Evolutionary conservation across 2,888 invertebrate genomes (phyloP).

Genomic region (Molorchus minor): DNA sequence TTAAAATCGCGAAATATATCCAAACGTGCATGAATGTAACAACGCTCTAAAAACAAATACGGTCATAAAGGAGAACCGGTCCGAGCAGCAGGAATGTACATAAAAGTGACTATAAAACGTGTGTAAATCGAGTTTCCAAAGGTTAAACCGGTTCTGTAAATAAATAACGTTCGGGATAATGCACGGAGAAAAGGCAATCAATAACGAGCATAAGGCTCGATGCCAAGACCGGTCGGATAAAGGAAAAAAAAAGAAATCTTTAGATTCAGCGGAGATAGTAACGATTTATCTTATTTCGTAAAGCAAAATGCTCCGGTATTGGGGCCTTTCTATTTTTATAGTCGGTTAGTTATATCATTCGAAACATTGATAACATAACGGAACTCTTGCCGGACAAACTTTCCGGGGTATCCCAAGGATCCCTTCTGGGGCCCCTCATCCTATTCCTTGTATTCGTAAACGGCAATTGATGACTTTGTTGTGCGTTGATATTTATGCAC

Average conservation of each 20-base stretch:
- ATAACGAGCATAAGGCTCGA: slow-evolving; percentile 27
- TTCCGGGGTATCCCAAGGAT: too few species aligned
- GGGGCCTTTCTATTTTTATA: neutral
- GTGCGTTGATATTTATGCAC: too few species aligned
- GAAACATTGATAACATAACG: too few species aligned
- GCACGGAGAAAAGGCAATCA: slow-evolving; percentile 30
- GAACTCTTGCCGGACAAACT: too few species aligned
- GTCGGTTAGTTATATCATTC: too few species aligned
- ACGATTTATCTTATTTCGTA: slow-evolving; percentile 21
- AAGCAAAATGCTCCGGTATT: neutral
- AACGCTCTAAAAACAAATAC: slow-evolving; percentile 26
- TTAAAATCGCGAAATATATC: slow-evolving; percentile 23
- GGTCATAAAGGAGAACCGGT: slow-evolving; percentile 28
- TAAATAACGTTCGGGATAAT: slow-evolving; percentile 28
- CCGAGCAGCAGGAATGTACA: slow-evolving; percentile 25
- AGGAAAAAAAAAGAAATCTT: slow-evolving; percentile 16
- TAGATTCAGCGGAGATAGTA: slow-evolving; percentile 18
- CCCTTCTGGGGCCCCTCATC: too few species aligned
- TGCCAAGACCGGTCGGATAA: slow-evolving; percentile 9
- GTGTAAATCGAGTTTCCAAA: slow-evolving; percentile 29
- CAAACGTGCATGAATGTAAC: slow-evolving; percentile 24
- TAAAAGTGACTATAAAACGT: slow-evolving; percentile 29
- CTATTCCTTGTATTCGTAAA: too few species aligned
- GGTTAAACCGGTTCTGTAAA: slow-evolving; percentile 31
- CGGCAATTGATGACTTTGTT: too few species aligned